Percentiles rank a stretch among this genome's conserved stretches.
phyloP scores from a whole-genome alignment of 30 jellyfish, hydroid and myxozoan species.

The Cassiopea andromeda region DNA sequence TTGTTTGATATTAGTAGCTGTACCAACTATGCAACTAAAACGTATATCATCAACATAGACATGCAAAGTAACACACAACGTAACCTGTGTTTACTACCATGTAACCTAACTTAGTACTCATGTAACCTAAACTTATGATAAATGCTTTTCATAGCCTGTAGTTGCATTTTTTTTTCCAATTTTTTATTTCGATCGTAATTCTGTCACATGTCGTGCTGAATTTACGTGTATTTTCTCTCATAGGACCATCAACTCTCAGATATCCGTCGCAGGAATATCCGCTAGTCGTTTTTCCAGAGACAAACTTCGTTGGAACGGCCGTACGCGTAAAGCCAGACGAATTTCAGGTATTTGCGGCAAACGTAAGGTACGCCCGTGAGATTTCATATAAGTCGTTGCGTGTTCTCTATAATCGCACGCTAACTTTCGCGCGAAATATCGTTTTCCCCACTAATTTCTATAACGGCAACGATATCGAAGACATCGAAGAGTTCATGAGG shows the following conservation, averaged over 20 bases:
- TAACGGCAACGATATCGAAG: conserved; percentile 83
- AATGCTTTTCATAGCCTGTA: too few species aligned
- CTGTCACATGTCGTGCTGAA: too few species aligned
- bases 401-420: conserved; percentile 84
- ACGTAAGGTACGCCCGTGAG: conserved; percentile 82
- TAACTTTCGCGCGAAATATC: conserved; percentile 82
- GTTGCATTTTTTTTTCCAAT: too few species aligned
- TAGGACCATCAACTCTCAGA: conserved; percentile 86
- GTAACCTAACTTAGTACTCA: too few species aligned
- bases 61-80: too few species aligned
- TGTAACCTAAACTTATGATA: too few species aligned
- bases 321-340: conserved; percentile 84
- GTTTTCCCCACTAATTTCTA: conserved; percentile 64
- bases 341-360: conserved; percentile 80
- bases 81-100: too few species aligned
- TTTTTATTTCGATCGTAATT: too few species aligned
- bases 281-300: conserved; percentile 74
- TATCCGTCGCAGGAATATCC: conserved; percentile 93
- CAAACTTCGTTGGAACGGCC: conserved; percentile 78
- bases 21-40: too few species aligned
- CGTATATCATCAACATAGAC: too few species aligned
- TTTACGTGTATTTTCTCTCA: not conserved
- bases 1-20: too few species aligned
- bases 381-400: conserved; percentile 82
- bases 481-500: conserved; percentile 81